Conservation (phyloP, 2,888 invertebrate species). For the Leptopilina myrica region DNA sequence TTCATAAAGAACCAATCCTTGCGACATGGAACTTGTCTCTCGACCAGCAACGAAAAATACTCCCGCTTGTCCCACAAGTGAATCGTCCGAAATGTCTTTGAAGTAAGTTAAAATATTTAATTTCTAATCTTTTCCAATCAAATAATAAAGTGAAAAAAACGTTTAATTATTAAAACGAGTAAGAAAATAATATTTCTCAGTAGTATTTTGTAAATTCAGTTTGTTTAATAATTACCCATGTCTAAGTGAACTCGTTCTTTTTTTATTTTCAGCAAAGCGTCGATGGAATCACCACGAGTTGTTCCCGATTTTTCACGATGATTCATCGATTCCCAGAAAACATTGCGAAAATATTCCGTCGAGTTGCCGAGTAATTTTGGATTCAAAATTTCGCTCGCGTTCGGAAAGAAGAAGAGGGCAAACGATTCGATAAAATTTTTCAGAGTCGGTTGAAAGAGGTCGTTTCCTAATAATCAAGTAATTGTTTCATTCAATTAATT, state of each 20-base stretch:
- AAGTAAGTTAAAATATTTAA: too few species aligned
- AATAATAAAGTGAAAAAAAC: too few species aligned
- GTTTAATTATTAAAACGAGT: too few species aligned
- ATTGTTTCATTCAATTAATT: not conserved
- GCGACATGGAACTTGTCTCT: conserved; percentile 64
- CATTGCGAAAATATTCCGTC: conserved; percentile 61
- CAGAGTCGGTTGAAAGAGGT: not conserved
- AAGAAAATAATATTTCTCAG: too few species aligned
- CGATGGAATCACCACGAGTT: conserved; percentile 68
- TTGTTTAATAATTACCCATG: conserved; percentile 55
- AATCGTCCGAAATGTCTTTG: conserved; percentile 65
- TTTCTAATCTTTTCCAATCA: too few species aligned
- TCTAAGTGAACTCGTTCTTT: conserved; percentile 56
- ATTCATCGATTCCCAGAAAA: conserved; percentile 69
- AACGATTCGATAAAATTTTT: not conserved
- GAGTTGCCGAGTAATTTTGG: not conserved
- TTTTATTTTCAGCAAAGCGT: conserved; percentile 64
- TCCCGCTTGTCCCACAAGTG: conserved; percentile 64
- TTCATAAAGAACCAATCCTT: conserved; percentile 62
- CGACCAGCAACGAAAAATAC: conserved; percentile 68
- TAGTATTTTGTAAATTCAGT: too few species aligned
- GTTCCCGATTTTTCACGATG: conserved; percentile 58
- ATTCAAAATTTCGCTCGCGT: not conserved
- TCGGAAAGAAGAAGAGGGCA: not conserved
- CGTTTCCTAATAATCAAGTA: not conserved